phyloP scores from a whole-genome alignment of 1,140 invertebrate species.

The Globodera rostochiensis region DNA sequence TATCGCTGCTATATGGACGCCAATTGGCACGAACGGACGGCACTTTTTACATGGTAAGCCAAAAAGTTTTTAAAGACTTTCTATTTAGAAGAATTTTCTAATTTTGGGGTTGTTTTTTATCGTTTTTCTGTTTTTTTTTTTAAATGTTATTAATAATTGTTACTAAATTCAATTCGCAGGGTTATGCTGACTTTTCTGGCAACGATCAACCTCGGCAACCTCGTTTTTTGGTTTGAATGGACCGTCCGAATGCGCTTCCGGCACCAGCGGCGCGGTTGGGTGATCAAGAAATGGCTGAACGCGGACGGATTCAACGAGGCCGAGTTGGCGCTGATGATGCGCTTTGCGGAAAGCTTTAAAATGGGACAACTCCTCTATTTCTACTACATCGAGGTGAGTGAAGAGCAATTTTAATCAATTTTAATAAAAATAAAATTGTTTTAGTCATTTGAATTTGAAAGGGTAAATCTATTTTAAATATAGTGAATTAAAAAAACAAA shows the following conservation, averaged over 20 bases:
- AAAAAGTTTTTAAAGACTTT: not conserved
- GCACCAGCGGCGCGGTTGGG: conserved; percentile 32
- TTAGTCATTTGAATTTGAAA: no score
- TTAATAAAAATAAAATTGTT: not conserved
- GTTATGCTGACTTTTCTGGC: conserved; percentile 36
- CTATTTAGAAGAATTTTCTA: no score
- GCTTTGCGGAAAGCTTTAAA: conserved; percentile 32
- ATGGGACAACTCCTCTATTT: conserved; percentile 39
- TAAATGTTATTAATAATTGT: no score
- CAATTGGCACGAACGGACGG: conserved; percentile 41
- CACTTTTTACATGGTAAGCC: conserved; percentile 39
- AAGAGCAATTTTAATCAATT: not conserved
- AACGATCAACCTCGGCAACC: conserved; percentile 31
- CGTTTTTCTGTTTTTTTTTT: no score
- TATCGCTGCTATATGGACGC: conserved; percentile 43
- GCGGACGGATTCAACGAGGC: conserved; percentile 33
- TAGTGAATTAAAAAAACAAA: not conserved
- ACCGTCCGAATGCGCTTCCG: conserved; percentile 32
- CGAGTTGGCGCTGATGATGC: conserved; percentile 29
- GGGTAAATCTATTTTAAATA: not conserved
- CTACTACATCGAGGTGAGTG: conserved; percentile 35
- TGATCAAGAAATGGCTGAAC: conserved; percentile 37
- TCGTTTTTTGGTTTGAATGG: conserved; percentile 38
- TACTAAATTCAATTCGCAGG: not conserved
- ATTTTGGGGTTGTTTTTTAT: no score